Evolutionary conservation across 37 sponge, comb jelly and placozoan species (phyloP).

Genomic region (Tethya wilhelma): DNA sequence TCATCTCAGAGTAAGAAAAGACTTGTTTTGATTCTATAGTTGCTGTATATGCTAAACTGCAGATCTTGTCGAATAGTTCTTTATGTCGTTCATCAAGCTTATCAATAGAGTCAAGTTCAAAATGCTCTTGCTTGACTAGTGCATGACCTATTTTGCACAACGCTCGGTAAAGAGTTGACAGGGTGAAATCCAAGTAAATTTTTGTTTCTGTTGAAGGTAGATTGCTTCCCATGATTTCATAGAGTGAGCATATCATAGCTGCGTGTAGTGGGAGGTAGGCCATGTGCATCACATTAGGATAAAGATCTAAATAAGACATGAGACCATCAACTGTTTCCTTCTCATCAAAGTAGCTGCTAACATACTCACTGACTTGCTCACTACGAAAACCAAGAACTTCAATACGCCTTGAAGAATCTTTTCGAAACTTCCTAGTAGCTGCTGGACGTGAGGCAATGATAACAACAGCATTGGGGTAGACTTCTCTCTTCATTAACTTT

Average conservation of each 20-base stretch:
- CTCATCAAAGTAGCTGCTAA: neutral
- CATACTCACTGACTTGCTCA: neutral
- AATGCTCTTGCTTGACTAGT: too few relatives aligned
- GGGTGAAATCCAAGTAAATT: slow-evolving; percentile 28
- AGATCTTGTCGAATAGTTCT: too few relatives aligned
- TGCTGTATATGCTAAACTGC: too few relatives aligned
- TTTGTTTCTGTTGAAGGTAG: slow-evolving; percentile 59
- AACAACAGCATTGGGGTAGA: neutral
- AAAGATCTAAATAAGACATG: neutral
- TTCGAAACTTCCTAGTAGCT: neutral
- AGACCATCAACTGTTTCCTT: neutral
- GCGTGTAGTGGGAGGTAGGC: slow-evolving; percentile 14
- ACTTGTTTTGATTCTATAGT: too few relatives aligned
- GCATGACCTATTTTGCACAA: too few relatives aligned
- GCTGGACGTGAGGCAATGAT: slow-evolving; percentile 21
- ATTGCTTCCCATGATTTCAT: neutral
- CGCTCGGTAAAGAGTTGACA: slow-evolving; percentile 19
- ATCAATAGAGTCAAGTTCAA: too few relatives aligned
- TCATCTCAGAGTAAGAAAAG: too few relatives aligned
- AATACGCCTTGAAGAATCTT: neutral
- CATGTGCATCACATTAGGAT: slow-evolving; percentile 22
- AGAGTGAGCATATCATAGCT: slow-evolving; percentile 6
- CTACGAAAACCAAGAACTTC: slow-evolving; percentile 13
- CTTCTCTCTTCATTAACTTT: neutral
- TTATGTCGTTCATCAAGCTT: too few relatives aligned